These are phyloP conservation scores for Liposcelis brunnea DNA, from an alignment of 2,888 invertebrate species.

Conservation along the genomic window DNA sequence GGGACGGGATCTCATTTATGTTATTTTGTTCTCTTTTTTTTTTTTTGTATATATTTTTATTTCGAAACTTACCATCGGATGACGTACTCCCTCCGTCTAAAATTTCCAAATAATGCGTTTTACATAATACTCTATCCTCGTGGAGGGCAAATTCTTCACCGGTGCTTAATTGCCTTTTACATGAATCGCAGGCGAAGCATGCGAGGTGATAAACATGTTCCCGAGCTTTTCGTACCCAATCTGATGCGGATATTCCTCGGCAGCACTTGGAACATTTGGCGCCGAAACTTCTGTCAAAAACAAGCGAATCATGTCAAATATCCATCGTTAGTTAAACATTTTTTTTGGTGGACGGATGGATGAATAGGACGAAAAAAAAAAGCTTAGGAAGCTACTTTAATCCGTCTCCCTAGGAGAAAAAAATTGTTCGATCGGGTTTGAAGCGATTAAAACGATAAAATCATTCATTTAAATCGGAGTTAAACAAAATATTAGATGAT, in stretches of 20 bases:
- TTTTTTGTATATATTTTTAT: neutral
- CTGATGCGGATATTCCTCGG: conserved; percentile 80
- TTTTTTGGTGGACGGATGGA: too few species aligned
- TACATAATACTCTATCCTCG: conserved; percentile 88
- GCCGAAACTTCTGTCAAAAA: conserved; percentile 69
- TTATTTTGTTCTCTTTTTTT: conserved; percentile 8
- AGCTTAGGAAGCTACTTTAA: neutral
- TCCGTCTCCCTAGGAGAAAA: conserved; percentile 1
- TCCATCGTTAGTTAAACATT: neutral
- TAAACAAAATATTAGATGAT: too few species aligned
- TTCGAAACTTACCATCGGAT: conserved; percentile 53
- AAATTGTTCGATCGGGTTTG: too few species aligned
- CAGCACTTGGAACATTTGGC: conserved; percentile 93
- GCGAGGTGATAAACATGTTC: conserved; percentile 94
- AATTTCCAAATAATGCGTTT: conserved; percentile 86
- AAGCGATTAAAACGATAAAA: too few species aligned
- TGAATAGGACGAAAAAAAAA: too few species aligned
- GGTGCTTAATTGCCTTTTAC: conserved; percentile 79
- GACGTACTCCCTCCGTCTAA: conserved; percentile 84
- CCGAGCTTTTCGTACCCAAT: conserved; percentile 93
- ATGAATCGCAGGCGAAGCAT: conserved; percentile 96
- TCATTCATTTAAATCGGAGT: too few species aligned
- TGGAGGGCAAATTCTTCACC: conserved; percentile 96
- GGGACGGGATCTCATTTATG: too few species aligned
- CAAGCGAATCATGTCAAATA: too few species aligned